Base-by-base conservation (phyloP, 2,113 vertebrate species). In the Brachypodius melanocephalos region DNA sequence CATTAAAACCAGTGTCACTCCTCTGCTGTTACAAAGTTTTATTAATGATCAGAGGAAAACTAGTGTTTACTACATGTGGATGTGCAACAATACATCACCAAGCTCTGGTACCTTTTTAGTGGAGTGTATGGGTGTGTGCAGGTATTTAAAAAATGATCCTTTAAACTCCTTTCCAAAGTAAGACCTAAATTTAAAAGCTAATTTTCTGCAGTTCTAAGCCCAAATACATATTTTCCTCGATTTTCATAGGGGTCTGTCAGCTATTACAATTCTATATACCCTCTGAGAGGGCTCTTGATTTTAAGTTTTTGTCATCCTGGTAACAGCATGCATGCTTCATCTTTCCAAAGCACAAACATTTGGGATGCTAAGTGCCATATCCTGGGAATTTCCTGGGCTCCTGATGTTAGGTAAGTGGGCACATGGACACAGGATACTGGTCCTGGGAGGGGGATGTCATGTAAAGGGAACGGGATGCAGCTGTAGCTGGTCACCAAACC, bases 371-470 rank as follows among this genome's bases (percentile, higher is more conserved):
- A 29, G 18, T 38, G 46, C 14, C 29, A 78, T 54, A 81, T 71
- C 24, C 52, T 34, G 46, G 21, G 57, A 61, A 52, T 40, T 80
- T 17, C 19, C n/a, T 10, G 38, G 29, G 36, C 16, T 86, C 21
- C 52, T 34, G 38, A 19, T 0, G 1, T 72, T 78, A 28, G 21
- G 13, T 34, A 36, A 40, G 0, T 3, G 15, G 12, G 16, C 12
- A 42, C 8, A 62, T 6, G 34, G 43, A 8, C 55, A 34, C 36
- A 57, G 46, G 51, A 32, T 12, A 18, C 2, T 32, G 38, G 15
- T 28, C 20, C 15, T 29, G 25, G 2, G 12, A 74, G 29, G 71
- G 6, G 26, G 40, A 11, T 14, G 32, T 6, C 4, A 1, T 14
- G 40, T 14, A 28, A 82, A 72, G 24, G 32, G 52, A 67, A 67